Evolutionary conservation across 2,888 invertebrate genomes (phyloP).

Genomic region (Torymus tubicola): DNA sequence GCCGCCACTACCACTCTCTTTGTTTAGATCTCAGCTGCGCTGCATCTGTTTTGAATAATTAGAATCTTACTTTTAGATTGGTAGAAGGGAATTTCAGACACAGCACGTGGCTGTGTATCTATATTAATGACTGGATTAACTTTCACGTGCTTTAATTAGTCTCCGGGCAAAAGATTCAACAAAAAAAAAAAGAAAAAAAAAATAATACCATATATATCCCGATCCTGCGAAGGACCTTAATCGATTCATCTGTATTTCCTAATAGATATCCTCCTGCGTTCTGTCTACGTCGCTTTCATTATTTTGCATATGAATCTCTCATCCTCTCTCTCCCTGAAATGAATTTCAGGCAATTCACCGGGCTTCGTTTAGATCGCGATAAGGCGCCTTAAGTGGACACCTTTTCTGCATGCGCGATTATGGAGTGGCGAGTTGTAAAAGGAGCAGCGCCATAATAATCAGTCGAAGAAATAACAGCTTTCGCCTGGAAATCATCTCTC

Average conservation of each 20-base stretch:
- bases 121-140: no score
- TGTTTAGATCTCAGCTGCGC: slow-evolving; percentile 25
- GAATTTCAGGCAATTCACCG: neutral
- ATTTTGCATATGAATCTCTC: neutral
- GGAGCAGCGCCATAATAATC: slow-evolving; percentile 19
- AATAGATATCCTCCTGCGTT: neutral
- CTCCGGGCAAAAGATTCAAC: no score
- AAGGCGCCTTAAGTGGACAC: slow-evolving; percentile 37
- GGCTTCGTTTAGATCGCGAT: slow-evolving; percentile 40
- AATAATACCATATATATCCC: no score
- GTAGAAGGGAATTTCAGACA: neutral
- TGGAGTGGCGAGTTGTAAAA: slow-evolving; percentile 10
- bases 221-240: no score
- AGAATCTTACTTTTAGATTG: slow-evolving; percentile 9
- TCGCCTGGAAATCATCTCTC: neutral
- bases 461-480: slow-evolving; percentile 34
- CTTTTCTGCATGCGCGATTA: slow-evolving; percentile 2
- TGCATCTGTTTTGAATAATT: slow-evolving; percentile 49
- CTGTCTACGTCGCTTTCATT: slow-evolving; percentile 8
- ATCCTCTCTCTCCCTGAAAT: neutral
- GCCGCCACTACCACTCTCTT: neutral
- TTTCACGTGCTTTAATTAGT: no score
- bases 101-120: neutral
- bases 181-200: no score
- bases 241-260: neutral